These are phyloP conservation scores for Lytechinus pictus DNA, from an alignment of 35 echinoderm and acorn worm species.

Conservation along the genomic window DNA sequence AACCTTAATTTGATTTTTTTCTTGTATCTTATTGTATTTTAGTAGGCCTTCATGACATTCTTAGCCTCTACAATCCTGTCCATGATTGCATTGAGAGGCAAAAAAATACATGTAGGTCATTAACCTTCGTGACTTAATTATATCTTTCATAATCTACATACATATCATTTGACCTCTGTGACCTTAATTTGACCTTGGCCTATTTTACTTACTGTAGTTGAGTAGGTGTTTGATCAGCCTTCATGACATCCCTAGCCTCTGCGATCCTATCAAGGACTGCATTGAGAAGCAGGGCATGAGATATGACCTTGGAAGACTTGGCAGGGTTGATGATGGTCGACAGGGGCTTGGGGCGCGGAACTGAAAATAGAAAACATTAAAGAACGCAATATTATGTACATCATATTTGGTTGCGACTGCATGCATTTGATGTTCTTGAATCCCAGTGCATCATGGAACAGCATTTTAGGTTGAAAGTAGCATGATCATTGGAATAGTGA, in stretches of 20 bases:
- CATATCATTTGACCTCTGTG: neutral
- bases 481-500: too few species aligned
- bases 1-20: neutral
- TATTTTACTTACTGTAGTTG: slow-evolving; percentile 61
- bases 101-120: slow-evolving; percentile 65
- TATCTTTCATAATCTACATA: too few species aligned
- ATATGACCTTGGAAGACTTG: slow-evolving; percentile 82
- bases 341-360: slow-evolving; percentile 84
- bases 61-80: slow-evolving; percentile 90
- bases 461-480: too few species aligned
- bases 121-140: neutral
- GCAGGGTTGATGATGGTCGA: slow-evolving; percentile 89
- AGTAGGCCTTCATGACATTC: slow-evolving; percentile 52
- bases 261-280: slow-evolving; percentile 91
- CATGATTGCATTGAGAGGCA: slow-evolving; percentile 77
- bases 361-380: slow-evolving; percentile 54
- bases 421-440: too few species aligned
- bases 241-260: slow-evolving; percentile 74
- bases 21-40: slow-evolving; percentile 58
- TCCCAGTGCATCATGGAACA: too few species aligned
- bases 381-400: neutral
- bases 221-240: slow-evolving; percentile 65
- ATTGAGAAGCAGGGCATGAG: slow-evolving; percentile 81
- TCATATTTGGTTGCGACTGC: too few species aligned
- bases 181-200: neutral